Conservation (phyloP, 2,113 vertebrate genomes). For the Natator depressus region DNA sequence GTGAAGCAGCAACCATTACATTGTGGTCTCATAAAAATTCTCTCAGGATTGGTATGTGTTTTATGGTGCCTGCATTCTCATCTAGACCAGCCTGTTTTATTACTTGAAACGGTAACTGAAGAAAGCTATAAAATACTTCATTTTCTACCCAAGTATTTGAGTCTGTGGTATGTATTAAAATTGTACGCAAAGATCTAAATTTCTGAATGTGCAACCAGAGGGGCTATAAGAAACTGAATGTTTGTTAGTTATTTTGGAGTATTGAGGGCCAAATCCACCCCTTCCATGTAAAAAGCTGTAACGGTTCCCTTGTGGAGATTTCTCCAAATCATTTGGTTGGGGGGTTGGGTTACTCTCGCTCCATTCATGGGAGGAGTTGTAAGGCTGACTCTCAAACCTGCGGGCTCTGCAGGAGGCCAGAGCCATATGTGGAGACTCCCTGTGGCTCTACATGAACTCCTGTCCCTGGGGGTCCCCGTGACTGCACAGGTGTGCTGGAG, state of each 20-base stretch:
- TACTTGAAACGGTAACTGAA: not conserved
- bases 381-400: fast-evolving
- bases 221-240: not conserved
- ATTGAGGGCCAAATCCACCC: not conserved
- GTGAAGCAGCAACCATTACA: not conserved
- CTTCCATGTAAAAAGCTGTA: not conserved
- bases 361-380: fast-evolving
- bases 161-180: not conserved
- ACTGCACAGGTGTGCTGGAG: fast-evolving
- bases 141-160: not conserved
- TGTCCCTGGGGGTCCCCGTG: not conserved
- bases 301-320: not conserved
- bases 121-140: not conserved
- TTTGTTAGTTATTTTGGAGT: not conserved
- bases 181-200: not conserved
- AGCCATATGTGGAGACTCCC: fast-evolving
- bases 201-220: not conserved
- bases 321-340: not conserved
- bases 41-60: not conserved
- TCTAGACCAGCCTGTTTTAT: not conserved
- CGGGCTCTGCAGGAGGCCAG: not conserved
- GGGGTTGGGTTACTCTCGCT: not conserved
- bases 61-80: not conserved
- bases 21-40: not conserved
- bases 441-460: fast-evolving